Evolutionary conservation across 2,888 invertebrate species (phyloP), one percentile per base, ranked within the genome.

Genomic region (Drymonia ruficornis): DNA sequence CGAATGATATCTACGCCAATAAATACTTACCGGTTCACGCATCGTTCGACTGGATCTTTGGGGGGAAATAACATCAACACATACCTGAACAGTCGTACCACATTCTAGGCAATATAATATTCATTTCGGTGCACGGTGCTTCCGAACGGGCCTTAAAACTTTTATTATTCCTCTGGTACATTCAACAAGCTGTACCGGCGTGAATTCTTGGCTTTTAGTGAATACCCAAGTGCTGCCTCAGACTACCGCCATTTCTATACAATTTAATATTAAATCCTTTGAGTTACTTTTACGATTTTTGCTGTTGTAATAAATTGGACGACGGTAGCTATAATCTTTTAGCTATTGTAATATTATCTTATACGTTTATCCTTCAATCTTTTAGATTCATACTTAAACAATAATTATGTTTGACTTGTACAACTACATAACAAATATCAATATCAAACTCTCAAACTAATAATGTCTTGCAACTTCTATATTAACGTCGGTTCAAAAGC

Each of bases 91-190:
- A 80, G 70, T 78, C 78, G 81, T 80, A 82, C 72, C 77, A 86
- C 77, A 80, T 66, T 78, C 84, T 80, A 85, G 69, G 72, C 70
- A 76, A 76, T 81, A 81, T 83, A 83, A 81, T 80, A 80, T 80
- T 76, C 65, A 78, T 73, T 68, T 66, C 56, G 65, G 63, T 71
- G 74, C 74, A 76, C 78, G 74, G 72, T 81, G 80, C 76, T 80
- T 72, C 78, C 74, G 65, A 72, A 70, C 66, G 69, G 61, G 67
- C 67, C 64, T 67, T 75, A 69, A 81, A 77, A 74, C 59, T 75
- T 75, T 72, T 72, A 74, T 67, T 61, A 62, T 59, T 58, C 67
- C 65, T 70, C 65, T 59, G 70, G 66, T 55, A 61, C 72, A 50
- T 68, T 71, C 68, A 71, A 74, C 69, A 69, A 70, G 70, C 71